A percentile compares a stretch with the other conserved stretches of the same genome.
Evolutionary conservation across 2,888 invertebrate genomes (phyloP).

Genomic region (Ichneumoninae sp.): DNA sequence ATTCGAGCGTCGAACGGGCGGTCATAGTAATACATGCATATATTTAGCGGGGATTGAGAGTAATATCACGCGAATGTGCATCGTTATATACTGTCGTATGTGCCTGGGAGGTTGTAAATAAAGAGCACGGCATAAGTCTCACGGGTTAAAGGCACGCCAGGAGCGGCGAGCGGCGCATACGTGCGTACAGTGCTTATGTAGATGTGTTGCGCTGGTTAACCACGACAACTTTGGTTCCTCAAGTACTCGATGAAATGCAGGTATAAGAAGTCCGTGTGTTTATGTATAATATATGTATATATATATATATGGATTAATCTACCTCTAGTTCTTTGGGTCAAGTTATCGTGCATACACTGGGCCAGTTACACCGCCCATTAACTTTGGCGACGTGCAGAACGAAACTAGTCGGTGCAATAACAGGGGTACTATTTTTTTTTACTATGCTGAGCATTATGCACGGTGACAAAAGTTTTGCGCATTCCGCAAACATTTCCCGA

Average conservation of each 20-base stretch:
- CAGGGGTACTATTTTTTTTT: neutral
- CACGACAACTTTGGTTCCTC: neutral
- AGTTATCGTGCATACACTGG: slow-evolving; percentile 1
- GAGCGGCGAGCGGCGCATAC: neutral
- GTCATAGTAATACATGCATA: slow-evolving; percentile 2
- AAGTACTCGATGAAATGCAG: neutral
- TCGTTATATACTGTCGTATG: slow-evolving; percentile 4
- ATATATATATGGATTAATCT: neutral
- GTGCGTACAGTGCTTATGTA: neutral
- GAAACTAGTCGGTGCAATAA: neutral
- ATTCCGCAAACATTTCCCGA: neutral
- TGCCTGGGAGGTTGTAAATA: slow-evolving; percentile 33
- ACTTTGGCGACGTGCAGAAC: neutral
- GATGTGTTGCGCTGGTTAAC: neutral
- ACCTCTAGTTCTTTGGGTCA: slow-evolving; percentile 10
- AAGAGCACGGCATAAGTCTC: slow-evolving; percentile 52
- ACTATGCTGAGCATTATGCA: neutral
- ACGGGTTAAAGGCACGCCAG: slow-evolving; percentile 51
- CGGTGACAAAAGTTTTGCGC: neutral
- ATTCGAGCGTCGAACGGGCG: slow-evolving; percentile 9
- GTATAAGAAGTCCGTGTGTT: neutral
- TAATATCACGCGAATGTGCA: slow-evolving; percentile 24
- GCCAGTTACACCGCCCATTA: neutral
- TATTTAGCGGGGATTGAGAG: slow-evolving; percentile 11
- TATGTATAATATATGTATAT: neutral